These are phyloP conservation scores for Nipponia nippon DNA, from an alignment of 2,113 vertebrate species.

Conservation along the genomic window DNA sequence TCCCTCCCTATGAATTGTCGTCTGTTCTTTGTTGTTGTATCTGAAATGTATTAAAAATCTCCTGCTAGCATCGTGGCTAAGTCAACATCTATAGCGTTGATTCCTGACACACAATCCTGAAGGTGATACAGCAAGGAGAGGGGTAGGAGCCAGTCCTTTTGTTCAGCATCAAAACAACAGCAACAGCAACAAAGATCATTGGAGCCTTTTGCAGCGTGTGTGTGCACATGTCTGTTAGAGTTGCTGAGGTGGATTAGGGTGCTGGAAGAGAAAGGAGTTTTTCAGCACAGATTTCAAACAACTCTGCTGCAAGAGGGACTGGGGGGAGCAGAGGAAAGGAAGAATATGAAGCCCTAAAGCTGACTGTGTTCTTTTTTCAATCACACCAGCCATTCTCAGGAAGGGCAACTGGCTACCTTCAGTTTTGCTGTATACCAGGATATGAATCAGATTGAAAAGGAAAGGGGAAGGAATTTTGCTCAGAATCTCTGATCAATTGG, in stretches of 20 bases:
- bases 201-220: background rate
- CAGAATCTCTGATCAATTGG: background rate
- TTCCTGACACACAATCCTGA: slow-evolving; percentile 46
- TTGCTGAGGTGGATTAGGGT: background rate
- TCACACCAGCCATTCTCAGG: background rate
- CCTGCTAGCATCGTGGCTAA: slow-evolving; percentile 7
- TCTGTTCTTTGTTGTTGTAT: slow-evolving; percentile 45
- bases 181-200: background rate
- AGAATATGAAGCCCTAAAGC: background rate
- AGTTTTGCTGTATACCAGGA: background rate
- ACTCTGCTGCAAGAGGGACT: background rate
- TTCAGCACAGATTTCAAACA: background rate
- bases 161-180: slow-evolving; percentile 44
- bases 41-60: slow-evolving; percentile 47
- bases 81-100: slow-evolving; percentile 57
- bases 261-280: background rate
- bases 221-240: background rate
- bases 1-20: slow-evolving; percentile 23
- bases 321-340: background rate
- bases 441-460: background rate
- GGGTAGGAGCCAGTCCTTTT: background rate
- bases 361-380: background rate
- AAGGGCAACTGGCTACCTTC: background rate
- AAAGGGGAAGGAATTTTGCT: background rate
- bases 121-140: slow-evolving; percentile 21